Conservation (phyloP, 2,888 invertebrate species). For the Nemurella pictetii region DNA sequence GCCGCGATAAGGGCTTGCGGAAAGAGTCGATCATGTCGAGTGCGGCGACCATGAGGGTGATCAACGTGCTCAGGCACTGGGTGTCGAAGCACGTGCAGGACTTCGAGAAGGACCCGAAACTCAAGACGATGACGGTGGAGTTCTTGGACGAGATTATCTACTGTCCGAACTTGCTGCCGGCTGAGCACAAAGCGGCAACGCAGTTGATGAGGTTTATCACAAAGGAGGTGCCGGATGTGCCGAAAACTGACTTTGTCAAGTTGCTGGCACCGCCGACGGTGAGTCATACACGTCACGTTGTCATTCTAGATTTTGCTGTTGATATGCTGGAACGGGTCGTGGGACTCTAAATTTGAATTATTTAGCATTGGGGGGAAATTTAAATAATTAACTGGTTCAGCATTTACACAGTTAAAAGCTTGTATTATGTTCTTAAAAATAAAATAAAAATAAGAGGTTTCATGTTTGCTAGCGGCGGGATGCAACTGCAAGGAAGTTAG, state of each 20-base stretch:
- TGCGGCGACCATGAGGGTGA: slow-evolving; percentile 91
- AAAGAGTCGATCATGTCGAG: slow-evolving; percentile 83
- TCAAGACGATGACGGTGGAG: slow-evolving; percentile 78
- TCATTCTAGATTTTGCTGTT: neutral
- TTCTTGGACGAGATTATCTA: slow-evolving; percentile 86
- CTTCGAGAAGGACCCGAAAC: slow-evolving; percentile 74
- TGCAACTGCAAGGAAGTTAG: too few relatives aligned
- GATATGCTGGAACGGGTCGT: too few relatives aligned
- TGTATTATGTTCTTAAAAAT: too few relatives aligned
- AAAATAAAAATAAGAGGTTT: too few relatives aligned
- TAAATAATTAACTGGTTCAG: too few relatives aligned
- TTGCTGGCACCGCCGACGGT: slow-evolving; percentile 71
- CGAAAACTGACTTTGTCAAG: slow-evolving; percentile 68
- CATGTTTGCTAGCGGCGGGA: too few relatives aligned
- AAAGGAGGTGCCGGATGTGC: slow-evolving; percentile 68
- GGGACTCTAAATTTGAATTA: neutral
- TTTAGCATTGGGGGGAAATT: too few relatives aligned
- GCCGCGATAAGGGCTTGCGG: slow-evolving; percentile 58
- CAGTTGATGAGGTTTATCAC: slow-evolving; percentile 78
- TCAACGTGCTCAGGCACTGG: slow-evolving; percentile 90
- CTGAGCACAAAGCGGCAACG: slow-evolving; percentile 86
- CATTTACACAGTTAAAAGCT: too few relatives aligned
- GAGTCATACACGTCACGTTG: slow-evolving; percentile 45
- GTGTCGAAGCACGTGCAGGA: slow-evolving; percentile 87
- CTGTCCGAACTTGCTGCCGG: slow-evolving; percentile 79